These are phyloP conservation scores for Cardiocondyla obscurior DNA, from an alignment of 1,140 invertebrate genomes.

Conservation along the genomic window DNA sequence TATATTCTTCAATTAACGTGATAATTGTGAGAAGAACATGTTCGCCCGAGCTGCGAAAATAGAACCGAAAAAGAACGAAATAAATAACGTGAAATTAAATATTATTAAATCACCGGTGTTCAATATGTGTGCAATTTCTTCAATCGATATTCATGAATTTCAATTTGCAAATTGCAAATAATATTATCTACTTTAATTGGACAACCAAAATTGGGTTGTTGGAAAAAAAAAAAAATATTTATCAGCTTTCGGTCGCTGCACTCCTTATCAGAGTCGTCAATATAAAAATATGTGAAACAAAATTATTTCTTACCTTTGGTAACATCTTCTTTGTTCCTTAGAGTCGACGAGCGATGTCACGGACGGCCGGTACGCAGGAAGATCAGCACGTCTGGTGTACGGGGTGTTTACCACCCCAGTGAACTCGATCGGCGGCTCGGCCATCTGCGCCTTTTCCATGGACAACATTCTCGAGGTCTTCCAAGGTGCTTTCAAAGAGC, in stretches of 20 bases:
- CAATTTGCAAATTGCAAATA: neutral
- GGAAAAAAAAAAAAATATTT: neutral
- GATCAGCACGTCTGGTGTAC: conserved; percentile 92
- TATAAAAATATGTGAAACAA: neutral
- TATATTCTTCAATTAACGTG: neutral
- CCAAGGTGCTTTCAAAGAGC: conserved; percentile 96
- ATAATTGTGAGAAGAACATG: neutral
- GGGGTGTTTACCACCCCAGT: conserved; percentile 97
- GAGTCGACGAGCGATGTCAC: conserved; percentile 91
- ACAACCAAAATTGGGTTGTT: neutral
- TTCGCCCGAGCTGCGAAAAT: neutral
- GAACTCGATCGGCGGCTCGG: conserved; percentile 97
- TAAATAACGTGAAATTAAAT: neutral
- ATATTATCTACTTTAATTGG: neutral
- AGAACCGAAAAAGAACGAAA: neutral
- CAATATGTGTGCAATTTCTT: neutral
- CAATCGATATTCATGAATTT: neutral
- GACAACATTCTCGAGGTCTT: conserved; percentile 95
- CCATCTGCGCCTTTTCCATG: conserved; percentile 97
- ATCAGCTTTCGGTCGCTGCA: too few species aligned
- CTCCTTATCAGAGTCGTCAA: too few species aligned
- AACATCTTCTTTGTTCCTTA: conserved; percentile 76
- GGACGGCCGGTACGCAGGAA: conserved; percentile 88
- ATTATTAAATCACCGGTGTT: neutral
- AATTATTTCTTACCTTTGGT: neutral